Evolutionary conservation across 1,140 invertebrate genomes (phyloP), one percentile per base, ranked within the genome.

Genomic region (Dendroctonus ponderosae): DNA sequence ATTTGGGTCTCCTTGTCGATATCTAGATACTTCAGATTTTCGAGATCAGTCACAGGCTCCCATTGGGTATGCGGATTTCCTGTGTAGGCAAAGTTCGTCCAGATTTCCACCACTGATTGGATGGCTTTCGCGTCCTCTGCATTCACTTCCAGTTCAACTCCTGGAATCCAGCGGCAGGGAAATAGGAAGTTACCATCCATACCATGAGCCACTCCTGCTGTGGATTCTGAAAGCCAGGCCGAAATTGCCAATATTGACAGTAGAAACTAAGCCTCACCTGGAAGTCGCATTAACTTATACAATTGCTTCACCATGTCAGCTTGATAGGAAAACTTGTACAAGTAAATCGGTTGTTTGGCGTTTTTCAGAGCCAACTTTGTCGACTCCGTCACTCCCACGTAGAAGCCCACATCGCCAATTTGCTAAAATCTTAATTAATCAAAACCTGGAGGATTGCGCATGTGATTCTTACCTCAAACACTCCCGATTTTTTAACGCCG

Each of bases 21-120:
- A 38, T 69, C 62, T 2, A 72, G 44, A 64, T 58, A 74, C 57
- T 69, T 59, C 4, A 74, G 9, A 52, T 67, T 40, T 8, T 69
- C 62, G 43, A 50, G 40, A 14, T 64, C 41, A 7, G 42, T 57
- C 9, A 70, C 67, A 5, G 71, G 69, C 49, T 69, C 60, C 74
- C 74, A 75, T 39, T 68, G n/a, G 5, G 74, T 74, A 49, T 76
- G 80, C 11, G 81, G 80, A 53, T 81, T 67, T 6, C 78, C 79
- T 61, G 53, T 73, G 71, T 79, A 80, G 6, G 79, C 81, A 74
- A 83, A 83, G 73, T 82, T 81, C 5, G 79, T 69, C 81, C 81
- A 82, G 65, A 82, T 64, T 63, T 72, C 70, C 5, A 77, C 69
- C 15, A 82, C 73, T 65, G 76, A 66, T 60, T 71, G 76, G 12